Evolutionary conservation across 2,888 invertebrate genomes (phyloP), one percentile per base, ranked within the genome.

Genomic region (Leucophenga maculata): DNA sequence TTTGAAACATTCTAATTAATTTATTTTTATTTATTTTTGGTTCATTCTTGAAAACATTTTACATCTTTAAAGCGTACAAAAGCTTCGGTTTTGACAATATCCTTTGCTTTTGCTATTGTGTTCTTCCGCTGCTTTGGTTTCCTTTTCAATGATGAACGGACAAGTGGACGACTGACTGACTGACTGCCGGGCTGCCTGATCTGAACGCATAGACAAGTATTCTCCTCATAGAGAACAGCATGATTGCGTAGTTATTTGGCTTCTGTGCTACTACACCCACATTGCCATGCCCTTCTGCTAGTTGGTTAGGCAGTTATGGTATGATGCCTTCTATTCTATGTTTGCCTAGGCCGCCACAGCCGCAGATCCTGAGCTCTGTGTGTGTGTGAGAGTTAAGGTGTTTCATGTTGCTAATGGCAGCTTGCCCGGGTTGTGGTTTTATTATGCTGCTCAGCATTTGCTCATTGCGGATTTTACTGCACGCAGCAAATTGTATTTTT

Each of bases 381-480:
- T n/a, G n/a, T n/a, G n/a, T n/a, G n/a, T 16, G 72, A 69, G 77
- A 77, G 72, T 69, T 73, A 83, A 79, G 83, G 83, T 80, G 76
- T 82, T 80, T 74, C 67, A 73, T 82, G 80, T 83, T 82, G 76
- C 74, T 76, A 77, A 75, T 75, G 77, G 77, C 72, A 52, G 39
- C 55, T 71, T 74, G 54, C 73, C 8, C 39, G 39, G 39, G 8
- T 39, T 39, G 72, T 69, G 76, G 74, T 74, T 75, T 70, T 32
- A 60, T 68, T 50, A 68, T 66, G 39, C 44, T 18, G 54, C 39
- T 68, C 26, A 68, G 65, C 59, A 32, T 50, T 46, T 48, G 62
- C 55, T 32, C 54, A 9, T 39, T 39, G 39, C 11, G 39, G 11
- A 39, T 39, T 39, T 39, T 39, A 39, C 39, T 39, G 11, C 39